Percentiles rank a stretch among this genome's conserved stretches.
phyloP scores from a whole-genome alignment of 2,797 vertebrate genomes.

The Catharus ustulatus region DNA sequence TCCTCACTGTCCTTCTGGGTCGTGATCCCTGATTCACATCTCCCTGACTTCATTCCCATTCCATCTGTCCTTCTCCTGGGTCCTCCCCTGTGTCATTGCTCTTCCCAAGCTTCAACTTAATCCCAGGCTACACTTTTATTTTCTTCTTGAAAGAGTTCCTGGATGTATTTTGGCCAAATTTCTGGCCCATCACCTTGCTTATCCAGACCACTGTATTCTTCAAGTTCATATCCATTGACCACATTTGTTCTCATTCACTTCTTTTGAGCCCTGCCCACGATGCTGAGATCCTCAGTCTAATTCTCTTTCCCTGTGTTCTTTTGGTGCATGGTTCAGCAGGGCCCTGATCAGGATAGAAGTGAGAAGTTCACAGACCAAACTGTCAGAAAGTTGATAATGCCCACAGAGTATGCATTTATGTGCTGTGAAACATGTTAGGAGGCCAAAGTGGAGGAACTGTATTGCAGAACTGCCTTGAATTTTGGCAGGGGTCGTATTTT shows the following conservation, averaged over 20 bases:
- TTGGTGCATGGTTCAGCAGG: neutral
- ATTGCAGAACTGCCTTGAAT: neutral
- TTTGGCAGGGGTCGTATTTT: neutral
- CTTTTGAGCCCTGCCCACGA: neutral
- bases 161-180: neutral
- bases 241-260: neutral
- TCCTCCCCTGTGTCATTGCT: neutral
- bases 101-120: neutral
- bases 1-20: neutral
- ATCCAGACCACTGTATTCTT: neutral
- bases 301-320: neutral
- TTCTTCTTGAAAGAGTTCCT: neutral
- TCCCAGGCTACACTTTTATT: neutral
- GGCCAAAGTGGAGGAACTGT: neutral
- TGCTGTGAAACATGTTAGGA: conserved; percentile 32
- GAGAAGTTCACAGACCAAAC: neutral
- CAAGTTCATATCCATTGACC: neutral
- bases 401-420: neutral
- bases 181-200: neutral
- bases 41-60: neutral
- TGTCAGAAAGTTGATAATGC: conserved; percentile 14
- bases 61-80: neutral
- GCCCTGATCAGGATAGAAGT: neutral
- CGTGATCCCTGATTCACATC: neutral
- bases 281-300: neutral